Evolutionary conservation across 2,797 vertebrate species (phyloP).

Genomic region (Poecilia gillii): DNA sequence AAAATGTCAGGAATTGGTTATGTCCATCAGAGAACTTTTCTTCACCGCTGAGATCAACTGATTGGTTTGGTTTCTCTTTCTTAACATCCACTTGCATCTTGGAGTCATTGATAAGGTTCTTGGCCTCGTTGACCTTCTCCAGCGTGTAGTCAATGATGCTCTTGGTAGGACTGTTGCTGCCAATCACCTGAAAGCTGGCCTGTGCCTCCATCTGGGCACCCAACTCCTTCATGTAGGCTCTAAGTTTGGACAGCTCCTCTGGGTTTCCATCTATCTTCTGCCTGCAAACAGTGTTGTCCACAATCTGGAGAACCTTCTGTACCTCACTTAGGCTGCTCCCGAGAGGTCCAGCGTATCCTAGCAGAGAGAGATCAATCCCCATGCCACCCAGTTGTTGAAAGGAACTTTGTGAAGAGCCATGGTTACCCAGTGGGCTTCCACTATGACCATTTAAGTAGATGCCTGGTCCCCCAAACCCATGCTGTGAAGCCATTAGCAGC

Average conservation of each 20-base stretch:
- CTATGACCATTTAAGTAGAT: slow-evolving; percentile 89
- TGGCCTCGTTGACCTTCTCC: slow-evolving; percentile 96
- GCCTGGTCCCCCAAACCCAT: slow-evolving; percentile 86
- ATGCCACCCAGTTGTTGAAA: slow-evolving; percentile 89
- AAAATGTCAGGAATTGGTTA: slow-evolving; percentile 87
- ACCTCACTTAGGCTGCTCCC: slow-evolving; percentile 92
- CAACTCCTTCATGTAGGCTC: slow-evolving; percentile 94
- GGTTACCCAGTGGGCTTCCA: slow-evolving; percentile 88
- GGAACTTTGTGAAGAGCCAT: slow-evolving; percentile 88
- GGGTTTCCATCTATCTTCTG: slow-evolving; percentile 93
- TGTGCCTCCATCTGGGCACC: slow-evolving; percentile 89
- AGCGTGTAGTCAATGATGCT: slow-evolving; percentile 94
- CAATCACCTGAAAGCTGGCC: slow-evolving; percentile 86
- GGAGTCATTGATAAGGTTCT: slow-evolving; percentile 90
- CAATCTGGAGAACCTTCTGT: slow-evolving; percentile 96
- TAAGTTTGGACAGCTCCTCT: slow-evolving; percentile 92
- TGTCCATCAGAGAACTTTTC: slow-evolving; percentile 89
- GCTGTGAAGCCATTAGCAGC: slow-evolving; percentile 87
- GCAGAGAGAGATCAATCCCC: slow-evolving; percentile 87
- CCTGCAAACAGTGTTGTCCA: slow-evolving; percentile 93
- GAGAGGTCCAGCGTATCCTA: slow-evolving; percentile 84
- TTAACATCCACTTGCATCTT: slow-evolving; percentile 89
- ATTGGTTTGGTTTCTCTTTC: slow-evolving; percentile 88
- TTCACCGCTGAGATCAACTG: slow-evolving; percentile 84
- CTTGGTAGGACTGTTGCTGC: slow-evolving; percentile 92